Base-by-base conservation (phyloP, 2,797 vertebrate species). In the Pitangus sulphuratus region DNA sequence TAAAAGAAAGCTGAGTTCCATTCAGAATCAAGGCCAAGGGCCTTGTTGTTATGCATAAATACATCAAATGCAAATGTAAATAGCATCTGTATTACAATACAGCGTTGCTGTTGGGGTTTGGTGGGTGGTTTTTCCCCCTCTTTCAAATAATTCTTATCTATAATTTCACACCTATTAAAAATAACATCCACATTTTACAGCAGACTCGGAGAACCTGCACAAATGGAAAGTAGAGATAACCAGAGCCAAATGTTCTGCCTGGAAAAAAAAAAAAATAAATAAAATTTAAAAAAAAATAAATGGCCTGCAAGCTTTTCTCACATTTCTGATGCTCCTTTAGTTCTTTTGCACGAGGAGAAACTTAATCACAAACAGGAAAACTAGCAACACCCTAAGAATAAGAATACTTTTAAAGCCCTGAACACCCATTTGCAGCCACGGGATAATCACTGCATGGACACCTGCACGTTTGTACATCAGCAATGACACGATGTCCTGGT, bases 71-170 rank as follows among this genome's bases (percentile, higher is more conserved):
- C 10, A 70, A 79, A 84, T 25, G 19, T 31, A 90, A 87, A 57
- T 31, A 75, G 5, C 35, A 81, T 35, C 42, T 30, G 4, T 74
- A 37, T 48, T 76, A 82, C 35, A 87, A 48, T 30, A 48, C 2
- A 71, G 12, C 3, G 8, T 11, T 83, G 33, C 42, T 76, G 26
- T 33, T 37, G 15, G 4, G 9, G 8, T 33, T 31, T 62, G 25
- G 51, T 47, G 30, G 26, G 40, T 51, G 11, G 1, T 3, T 64
- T n/a, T 11, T 0, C 0, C 2, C 15, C 17, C 18, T 5, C 25
- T 26, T 76, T 65, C 33, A 53, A 89, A 82, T 9, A 54, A 33
- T 20, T 54, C 58, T 68, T 84, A 64, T 54, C 76, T 75, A 28
- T 65, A 87, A 78, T 77, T 50, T 80, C 35, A 57, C 30, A 64